These are phyloP conservation scores for Pogonophryne albipinna DNA, from an alignment of 2,797 vertebrate genomes.

Conservation along the genomic window DNA sequence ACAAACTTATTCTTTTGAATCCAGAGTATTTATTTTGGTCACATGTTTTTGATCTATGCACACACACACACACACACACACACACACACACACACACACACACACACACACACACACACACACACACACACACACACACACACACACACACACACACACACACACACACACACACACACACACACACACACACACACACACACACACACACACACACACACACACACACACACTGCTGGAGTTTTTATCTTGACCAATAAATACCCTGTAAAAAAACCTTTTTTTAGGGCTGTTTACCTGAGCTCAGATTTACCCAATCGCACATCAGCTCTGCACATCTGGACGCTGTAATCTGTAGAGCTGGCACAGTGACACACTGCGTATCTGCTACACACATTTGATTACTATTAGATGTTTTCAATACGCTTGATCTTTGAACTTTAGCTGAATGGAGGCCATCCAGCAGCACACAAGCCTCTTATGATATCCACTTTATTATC, in stretches of 20 bases:
- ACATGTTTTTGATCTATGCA: background rate
- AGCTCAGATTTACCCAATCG: slow-evolving; percentile 33
- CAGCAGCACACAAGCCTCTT: slow-evolving; percentile 21
- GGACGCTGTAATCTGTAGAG: slow-evolving; percentile 50
- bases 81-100: background rate
- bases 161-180: no score
- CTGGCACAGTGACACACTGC: slow-evolving; percentile 17
- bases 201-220: no score
- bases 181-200: no score
- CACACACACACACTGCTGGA: background rate
- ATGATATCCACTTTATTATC: background rate
- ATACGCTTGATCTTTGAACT: slow-evolving; percentile 32
- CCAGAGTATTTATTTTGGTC: slow-evolving; percentile 3
- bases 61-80: background rate
- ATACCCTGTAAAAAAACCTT: slow-evolving; percentile 19
- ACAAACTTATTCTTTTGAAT: background rate
- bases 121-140: no score
- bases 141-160: no score
- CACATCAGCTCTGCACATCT: slow-evolving; percentile 64
- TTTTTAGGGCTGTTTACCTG: slow-evolving; percentile 16
- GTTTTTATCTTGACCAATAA: slow-evolving; percentile 28
- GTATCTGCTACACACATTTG: slow-evolving; percentile 22
- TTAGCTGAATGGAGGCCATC: slow-evolving; percentile 9
- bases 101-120: no score
- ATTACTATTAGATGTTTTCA: slow-evolving; percentile 28